Percentiles rank a stretch among this genome's conserved stretches.
These are phyloP conservation scores for Lordiphosa collinella DNA, from an alignment of 1,140 invertebrate species.

Conservation along the genomic window DNA sequence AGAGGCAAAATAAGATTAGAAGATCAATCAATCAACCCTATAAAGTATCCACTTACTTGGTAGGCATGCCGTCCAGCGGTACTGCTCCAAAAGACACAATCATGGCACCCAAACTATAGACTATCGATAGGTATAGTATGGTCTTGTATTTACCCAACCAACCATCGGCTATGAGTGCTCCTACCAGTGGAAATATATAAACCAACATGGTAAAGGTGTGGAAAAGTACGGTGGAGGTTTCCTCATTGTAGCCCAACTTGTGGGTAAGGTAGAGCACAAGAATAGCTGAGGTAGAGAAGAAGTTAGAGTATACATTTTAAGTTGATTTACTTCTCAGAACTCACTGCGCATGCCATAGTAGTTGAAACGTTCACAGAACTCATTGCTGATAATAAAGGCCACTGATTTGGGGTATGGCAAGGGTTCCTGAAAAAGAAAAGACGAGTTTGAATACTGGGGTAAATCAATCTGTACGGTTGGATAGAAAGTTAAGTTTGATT, in stretches of 20 bases:
- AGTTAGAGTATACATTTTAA: background rate
- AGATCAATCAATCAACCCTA: no score
- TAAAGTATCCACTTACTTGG: conserved; percentile 81
- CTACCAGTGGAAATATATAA: conserved; percentile 90
- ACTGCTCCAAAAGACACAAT: conserved; percentile 87
- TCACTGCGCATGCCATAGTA: conserved; percentile 98
- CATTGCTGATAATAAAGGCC: conserved; percentile 97
- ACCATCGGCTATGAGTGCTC: conserved; percentile 91
- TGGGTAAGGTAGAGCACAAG: conserved; percentile 88
- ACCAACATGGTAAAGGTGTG: conserved; percentile 90
- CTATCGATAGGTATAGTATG: conserved; percentile 91
- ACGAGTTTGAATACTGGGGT: no score
- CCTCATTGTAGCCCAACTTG: conserved; percentile 84
- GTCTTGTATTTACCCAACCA: conserved; percentile 91
- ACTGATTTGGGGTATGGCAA: conserved; percentile 89
- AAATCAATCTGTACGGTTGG: no score
- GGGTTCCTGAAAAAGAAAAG: conserved; percentile 6
- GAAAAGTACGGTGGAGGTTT: conserved; percentile 87
- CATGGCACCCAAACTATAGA: conserved; percentile 92
- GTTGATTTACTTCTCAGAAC: conserved; percentile 58
- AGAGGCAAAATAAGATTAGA: background rate
- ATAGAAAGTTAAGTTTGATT: no score
- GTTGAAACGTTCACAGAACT: conserved; percentile 97
- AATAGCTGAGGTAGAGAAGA: conserved; percentile 83
- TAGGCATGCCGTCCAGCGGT: conserved; percentile 82